Base-by-base conservation (phyloP, 2,888 invertebrate genomes). In the Polydrusus pterygomalis region DNA sequence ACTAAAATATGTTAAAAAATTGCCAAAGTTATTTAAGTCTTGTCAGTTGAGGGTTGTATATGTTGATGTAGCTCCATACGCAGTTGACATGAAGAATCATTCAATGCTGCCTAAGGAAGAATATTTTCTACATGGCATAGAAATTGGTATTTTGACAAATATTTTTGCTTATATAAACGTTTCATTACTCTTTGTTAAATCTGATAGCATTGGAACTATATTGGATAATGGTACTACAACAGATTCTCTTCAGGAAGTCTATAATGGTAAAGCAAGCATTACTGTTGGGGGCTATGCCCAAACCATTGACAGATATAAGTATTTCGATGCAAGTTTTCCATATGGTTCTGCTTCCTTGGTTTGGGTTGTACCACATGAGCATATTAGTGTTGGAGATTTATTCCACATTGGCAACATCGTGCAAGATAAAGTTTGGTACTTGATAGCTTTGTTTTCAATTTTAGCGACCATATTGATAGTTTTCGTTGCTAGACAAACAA, bases 291-390 rank as follows among this genome's bases (percentile, higher is more conserved):
- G 85, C 10, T 84, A 86, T 49, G 83, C 83, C 7, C 83, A 84
- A n/a, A 83, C 84, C 18, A 75, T 77, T 3, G 76, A 81, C 18
- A 79, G 84, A 34, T 79, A 82, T 40, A 60, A 73, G 13, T 77
- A 78, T 72, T 84, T 87, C 49, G 87, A 87, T 73, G 73, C 82
- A 11, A 84, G 84, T 18, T 67, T 80, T 9, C 81, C 85, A 0
- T 86, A 86, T 75, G 78, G 83, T 17, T 83, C 84, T 56, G 86
- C 86, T 75, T 81, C 83, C 1, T 74, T 86, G 7, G 79, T 83
- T 0, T 86, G 85, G 84, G 85, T 87, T 45, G 85, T 85, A 3
- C 85, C 87, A 0, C 85, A 86, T 71, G 83, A 85, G 1, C 81
- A 82, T n/a, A 45, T 80, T 7, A 51, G 71, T 11, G 30, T 77